Base-by-base conservation (phyloP, 2,888 invertebrate genomes). In the Melanophora roralis region DNA sequence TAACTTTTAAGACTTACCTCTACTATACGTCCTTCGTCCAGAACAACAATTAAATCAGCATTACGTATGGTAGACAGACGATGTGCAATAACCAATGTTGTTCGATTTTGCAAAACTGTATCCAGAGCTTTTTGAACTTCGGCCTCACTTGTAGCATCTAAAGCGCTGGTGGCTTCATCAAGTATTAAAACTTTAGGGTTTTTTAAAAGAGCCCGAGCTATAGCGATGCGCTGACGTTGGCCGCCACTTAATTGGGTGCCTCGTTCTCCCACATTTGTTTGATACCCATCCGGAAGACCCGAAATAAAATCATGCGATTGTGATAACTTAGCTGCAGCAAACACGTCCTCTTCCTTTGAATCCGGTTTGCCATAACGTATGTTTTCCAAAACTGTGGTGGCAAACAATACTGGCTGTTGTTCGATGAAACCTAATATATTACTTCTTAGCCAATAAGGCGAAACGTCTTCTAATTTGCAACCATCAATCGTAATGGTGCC, bases 141-240 rank as follows among this genome's bases (percentile, higher is more conserved):
- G 85, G 95, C 93, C 90, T 98, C 98, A 62, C 97, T 97, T 83
- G 97, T 96, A 0, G 97, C 94, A 91, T 98, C 98, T 82, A 98
- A 89, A 1, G 98, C 98, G 91, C 97, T 97, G 1, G 98, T 98
- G 12, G 98, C 98, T 91, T 98, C 98, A 89, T 98, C 98, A 74
- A 98, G 89, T 86, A 97, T 94, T 59, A 98, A 91, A 72, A 97
- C 92, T 1, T 94, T 93, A 0, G 98, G 98, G 87, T 97, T 94
- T 89, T 98, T 98, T 0, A 99, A 90, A 47, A 98, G 92, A 0
- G 98, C 98, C 71, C 98, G 91, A 0, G 98, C 98, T 81, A 99
- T 98, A 0, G 98, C 98, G 80, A 98, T 95, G 82, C 98, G 91
- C 88, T 98, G 98, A 83, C 97, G 96, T 90, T 98, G 98, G 0